These are phyloP conservation scores for Lepus americanus DNA, from an alignment of 2,113 vertebrate genomes.

Conservation along the genomic window DNA sequence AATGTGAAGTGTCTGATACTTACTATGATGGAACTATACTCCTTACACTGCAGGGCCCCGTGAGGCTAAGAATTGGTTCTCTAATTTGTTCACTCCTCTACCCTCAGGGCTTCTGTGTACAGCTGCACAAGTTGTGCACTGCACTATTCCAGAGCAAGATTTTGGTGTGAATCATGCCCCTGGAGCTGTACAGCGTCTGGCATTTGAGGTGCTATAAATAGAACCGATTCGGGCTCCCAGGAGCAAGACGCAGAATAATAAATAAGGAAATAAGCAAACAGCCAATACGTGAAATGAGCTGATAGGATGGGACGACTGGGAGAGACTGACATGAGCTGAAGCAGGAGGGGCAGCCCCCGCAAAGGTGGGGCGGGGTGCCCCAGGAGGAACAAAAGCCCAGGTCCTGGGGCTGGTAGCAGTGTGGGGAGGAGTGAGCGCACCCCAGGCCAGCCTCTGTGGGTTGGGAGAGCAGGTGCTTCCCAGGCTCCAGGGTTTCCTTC, in stretches of 20 bases:
- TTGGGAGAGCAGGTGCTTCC: too few relatives aligned
- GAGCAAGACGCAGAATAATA: not conserved
- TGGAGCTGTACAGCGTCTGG: not conserved
- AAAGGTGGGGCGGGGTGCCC: not conserved
- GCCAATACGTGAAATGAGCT: not conserved
- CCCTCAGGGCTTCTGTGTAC: not conserved
- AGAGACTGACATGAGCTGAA: not conserved
- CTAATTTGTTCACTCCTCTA: not conserved
- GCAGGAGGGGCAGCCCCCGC: not conserved
- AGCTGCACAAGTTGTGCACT: not conserved
- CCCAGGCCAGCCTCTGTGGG: too few relatives aligned
- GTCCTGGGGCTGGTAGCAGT: not conserved
- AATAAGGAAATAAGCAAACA: not conserved
- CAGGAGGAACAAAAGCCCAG: too few relatives aligned
- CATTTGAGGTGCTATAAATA: not conserved
- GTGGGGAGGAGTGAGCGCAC: not conserved
- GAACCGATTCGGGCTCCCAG: not conserved
- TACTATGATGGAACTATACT: not conserved
- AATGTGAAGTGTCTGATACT: not conserved
- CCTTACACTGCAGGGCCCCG: not conserved
- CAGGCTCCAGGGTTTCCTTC: too few relatives aligned
- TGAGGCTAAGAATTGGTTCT: not conserved
- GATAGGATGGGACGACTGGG: too few relatives aligned
- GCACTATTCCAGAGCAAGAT: not conserved
- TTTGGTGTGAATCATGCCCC: not conserved